Percentiles rank a stretch among this genome's conserved stretches.
Conservation (phyloP, 2,797 vertebrate species). For the Nothura maculosa region DNA sequence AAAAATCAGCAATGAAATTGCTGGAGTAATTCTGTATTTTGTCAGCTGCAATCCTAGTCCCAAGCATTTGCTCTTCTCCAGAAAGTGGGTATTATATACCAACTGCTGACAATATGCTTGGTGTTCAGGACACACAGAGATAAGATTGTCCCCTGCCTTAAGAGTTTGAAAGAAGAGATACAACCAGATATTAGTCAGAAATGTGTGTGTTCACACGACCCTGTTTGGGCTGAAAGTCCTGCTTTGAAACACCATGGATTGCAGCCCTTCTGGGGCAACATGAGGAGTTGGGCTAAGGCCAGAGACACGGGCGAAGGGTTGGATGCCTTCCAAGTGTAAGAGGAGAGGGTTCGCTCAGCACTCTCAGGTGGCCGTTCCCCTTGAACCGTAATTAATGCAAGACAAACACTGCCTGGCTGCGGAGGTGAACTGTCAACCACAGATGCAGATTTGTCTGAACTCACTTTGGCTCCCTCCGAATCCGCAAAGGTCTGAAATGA, state of each 20-base stretch:
- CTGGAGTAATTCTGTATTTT: background rate
- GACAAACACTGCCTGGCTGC: conserved; percentile 50
- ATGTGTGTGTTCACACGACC: background rate
- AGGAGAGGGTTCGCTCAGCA: conserved; percentile 43
- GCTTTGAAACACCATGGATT: background rate
- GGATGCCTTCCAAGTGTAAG: conserved; percentile 51
- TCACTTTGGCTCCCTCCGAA: background rate
- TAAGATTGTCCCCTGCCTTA: background rate
- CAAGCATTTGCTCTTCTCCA: accelerated
- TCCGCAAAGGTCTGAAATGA: background rate
- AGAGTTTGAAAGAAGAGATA: background rate
- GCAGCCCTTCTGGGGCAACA: accelerated
- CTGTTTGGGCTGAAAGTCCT: background rate
- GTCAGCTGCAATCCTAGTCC: background rate
- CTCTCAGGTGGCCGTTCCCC: conserved; percentile 59
- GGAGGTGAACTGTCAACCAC: conserved; percentile 33
- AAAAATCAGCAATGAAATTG: background rate
- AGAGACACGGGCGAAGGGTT: conserved; percentile 11
- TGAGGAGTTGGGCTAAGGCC: conserved; percentile 3
- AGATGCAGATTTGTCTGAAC: conserved; percentile 46
- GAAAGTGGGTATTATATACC: background rate
- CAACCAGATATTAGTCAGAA: background rate
- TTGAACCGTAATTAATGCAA: conserved; percentile 70
- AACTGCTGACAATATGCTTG: background rate
- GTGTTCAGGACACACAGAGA: background rate